phyloP scores from a whole-genome alignment of 2,888 invertebrate genomes.

The Liposcelis brunnea region DNA sequence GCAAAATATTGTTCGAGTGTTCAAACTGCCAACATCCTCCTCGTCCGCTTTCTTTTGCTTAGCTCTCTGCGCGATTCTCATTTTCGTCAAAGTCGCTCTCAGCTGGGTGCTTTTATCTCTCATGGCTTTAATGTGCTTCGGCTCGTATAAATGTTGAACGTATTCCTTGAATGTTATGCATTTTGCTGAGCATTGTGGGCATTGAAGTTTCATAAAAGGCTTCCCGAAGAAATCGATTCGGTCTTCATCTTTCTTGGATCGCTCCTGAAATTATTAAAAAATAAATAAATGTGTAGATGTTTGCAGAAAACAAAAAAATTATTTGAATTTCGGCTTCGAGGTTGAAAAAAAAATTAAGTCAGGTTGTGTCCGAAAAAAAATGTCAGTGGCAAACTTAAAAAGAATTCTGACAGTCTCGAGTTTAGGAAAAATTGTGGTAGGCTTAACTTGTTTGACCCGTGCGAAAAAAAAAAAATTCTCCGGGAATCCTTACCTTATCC shows the following conservation, averaged over 20 bases:
- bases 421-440: no score
- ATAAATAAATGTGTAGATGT: neutral
- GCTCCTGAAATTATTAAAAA: neutral
- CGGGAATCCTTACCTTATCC: conserved; percentile 2
- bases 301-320: no score
- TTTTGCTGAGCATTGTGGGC: conserved; percentile 60
- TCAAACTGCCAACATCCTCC: conserved; percentile 38
- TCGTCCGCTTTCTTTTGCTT: conserved; percentile 63
- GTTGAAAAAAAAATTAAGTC: no score
- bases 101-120: conserved; percentile 54
- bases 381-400: no score
- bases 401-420: no score
- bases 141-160: conserved; percentile 50
- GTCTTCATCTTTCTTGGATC: conserved; percentile 14
- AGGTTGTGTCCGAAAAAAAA: no score
- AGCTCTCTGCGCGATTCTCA: conserved; percentile 63
- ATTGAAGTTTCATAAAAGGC: conserved; percentile 50
- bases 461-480: no score
- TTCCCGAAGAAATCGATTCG: conserved; percentile 26
- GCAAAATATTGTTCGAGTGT: conserved; percentile 48
- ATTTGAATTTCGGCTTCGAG: no score
- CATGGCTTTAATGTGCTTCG: conserved; percentile 55
- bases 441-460: no score
- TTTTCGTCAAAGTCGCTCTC: conserved; percentile 52
- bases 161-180: conserved; percentile 63